phyloP scores from a whole-genome alignment of 2,113 vertebrate genomes.

The Amphiprion ocellaris region DNA sequence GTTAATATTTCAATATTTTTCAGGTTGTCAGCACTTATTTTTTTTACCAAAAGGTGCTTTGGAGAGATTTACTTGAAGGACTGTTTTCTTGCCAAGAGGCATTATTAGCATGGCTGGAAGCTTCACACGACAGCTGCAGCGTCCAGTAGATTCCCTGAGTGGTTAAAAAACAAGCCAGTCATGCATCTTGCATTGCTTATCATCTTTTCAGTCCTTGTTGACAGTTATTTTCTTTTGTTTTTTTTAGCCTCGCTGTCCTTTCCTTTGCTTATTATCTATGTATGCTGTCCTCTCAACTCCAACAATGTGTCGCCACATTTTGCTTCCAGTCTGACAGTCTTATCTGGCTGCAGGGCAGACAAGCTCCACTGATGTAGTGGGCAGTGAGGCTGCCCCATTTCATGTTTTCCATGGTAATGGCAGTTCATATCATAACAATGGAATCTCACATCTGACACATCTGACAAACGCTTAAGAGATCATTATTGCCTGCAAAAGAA shows the following conservation, averaged over 20 bases:
- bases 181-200: slow-evolving; percentile 27
- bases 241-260: slow-evolving; percentile 27
- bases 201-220: slow-evolving; percentile 40
- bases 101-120: slow-evolving; percentile 19
- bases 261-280: slow-evolving; percentile 64
- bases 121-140: slow-evolving; percentile 4
- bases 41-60: not conserved
- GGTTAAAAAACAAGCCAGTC: slow-evolving; percentile 28
- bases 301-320: slow-evolving; percentile 70
- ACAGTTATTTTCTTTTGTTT: slow-evolving; percentile 34
- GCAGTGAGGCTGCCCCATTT: slow-evolving; percentile 62
- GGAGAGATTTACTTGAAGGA: not conserved
- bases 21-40: too few species aligned
- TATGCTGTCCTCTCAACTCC: slow-evolving; percentile 58
- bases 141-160: not conserved
- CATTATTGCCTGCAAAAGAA: not conserved
- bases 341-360: slow-evolving; percentile 59
- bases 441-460: slow-evolving; percentile 14
- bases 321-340: slow-evolving; percentile 73
- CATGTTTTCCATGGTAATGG: slow-evolving; percentile 57
- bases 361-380: slow-evolving; percentile 60
- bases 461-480: slow-evolving; percentile 1
- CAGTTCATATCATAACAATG: slow-evolving; percentile 48
- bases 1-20: too few species aligned
- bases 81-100: not conserved